Conservation (phyloP, 2,797 vertebrate species). For the Gallinago nigripennis region DNA sequence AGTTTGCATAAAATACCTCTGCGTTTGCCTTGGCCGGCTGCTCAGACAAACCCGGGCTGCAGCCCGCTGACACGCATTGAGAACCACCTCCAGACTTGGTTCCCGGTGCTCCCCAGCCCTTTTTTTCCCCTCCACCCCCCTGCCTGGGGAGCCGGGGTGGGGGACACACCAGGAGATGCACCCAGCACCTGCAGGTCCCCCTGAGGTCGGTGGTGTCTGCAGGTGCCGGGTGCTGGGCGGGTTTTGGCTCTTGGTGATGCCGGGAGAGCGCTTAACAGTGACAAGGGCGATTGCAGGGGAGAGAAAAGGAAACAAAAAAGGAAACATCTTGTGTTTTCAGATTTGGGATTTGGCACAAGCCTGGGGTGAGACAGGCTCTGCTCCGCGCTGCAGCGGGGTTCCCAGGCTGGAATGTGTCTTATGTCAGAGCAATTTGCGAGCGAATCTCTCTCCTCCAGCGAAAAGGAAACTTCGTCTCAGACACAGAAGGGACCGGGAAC, state of each 20-base stretch:
- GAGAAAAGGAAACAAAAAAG: slow-evolving; percentile 19
- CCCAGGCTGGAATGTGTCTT: slow-evolving; percentile 24
- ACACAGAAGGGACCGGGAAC: not conserved
- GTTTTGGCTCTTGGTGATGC: not conserved
- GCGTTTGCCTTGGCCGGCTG: not conserved
- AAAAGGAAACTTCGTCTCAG: not conserved
- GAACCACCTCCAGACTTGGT: rapidly evolving
- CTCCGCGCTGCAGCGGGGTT: not conserved
- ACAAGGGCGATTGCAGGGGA: not conserved
- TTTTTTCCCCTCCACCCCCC: rapidly evolving
- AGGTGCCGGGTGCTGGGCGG: not conserved
- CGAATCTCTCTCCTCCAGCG: not conserved
- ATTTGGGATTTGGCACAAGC: slow-evolving; percentile 55
- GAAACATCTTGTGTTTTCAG: slow-evolving; percentile 69
- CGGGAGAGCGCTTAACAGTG: slow-evolving; percentile 19
- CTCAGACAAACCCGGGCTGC: not conserved
- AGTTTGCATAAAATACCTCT: not conserved
- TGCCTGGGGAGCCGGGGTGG: not conserved
- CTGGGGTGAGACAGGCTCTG: not conserved
- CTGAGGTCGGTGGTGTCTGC: not conserved
- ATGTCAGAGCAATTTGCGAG: not conserved
- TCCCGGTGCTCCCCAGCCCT: not conserved
- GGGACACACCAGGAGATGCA: not conserved
- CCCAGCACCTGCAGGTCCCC: not conserved
- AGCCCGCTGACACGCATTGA: not conserved